Conservation (phyloP, 2,797 vertebrate species). For the Eidolon dupreanum region DNA sequence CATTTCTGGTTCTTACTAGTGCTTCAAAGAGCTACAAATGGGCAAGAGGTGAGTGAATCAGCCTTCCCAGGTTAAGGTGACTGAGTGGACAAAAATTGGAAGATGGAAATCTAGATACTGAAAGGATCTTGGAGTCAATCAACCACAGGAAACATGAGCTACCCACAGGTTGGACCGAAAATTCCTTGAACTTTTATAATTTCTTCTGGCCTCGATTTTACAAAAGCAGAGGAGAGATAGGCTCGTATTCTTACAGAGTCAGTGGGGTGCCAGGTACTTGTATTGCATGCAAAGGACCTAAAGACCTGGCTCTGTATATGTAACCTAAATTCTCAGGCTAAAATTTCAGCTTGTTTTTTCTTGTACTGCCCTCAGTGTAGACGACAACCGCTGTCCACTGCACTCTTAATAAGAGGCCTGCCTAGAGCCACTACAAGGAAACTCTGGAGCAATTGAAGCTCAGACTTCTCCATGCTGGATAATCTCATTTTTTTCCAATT, state of each 20-base stretch:
- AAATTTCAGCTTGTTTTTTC: background rate
- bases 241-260: background rate
- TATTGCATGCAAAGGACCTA: background rate
- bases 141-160: background rate
- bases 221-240: background rate
- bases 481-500: background rate
- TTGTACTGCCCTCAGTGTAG: background rate
- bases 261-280: background rate
- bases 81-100: background rate
- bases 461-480: background rate
- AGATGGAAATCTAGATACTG: background rate
- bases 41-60: background rate
- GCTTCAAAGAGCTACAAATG: background rate
- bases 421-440: background rate
- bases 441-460: background rate
- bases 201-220: slow-evolving; percentile 29
- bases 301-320: background rate
- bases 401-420: background rate
- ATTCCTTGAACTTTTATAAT: background rate
- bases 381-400: background rate
- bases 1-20: background rate
- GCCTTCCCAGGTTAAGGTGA: background rate
- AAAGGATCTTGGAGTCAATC: background rate
- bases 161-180: background rate
- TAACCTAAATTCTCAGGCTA: background rate